These are phyloP conservation scores for Aphis gossypii DNA, from an alignment of 1,140 invertebrate genomes.

Conservation along the genomic window DNA sequence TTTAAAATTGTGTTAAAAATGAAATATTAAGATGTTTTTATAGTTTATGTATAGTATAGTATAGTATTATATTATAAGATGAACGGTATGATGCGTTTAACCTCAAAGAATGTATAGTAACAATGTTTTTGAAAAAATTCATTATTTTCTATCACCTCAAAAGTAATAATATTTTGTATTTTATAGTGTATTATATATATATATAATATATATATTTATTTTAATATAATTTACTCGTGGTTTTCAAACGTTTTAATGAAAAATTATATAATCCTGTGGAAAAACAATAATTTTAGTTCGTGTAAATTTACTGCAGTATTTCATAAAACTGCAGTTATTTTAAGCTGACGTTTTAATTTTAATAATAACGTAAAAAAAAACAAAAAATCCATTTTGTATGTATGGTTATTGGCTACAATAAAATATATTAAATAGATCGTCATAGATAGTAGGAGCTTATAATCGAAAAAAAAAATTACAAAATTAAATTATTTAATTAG, in stretches of 20 bases:
- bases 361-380: neutral
- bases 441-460: neutral
- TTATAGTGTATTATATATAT: neutral
- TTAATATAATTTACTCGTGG: conserved; percentile 4
- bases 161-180: neutral
- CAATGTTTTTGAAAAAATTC: neutral
- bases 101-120: neutral
- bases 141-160: neutral
- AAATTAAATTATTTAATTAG: neutral
- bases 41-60: no score
- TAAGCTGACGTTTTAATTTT: neutral
- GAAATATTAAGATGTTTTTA: neutral
- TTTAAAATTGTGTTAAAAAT: conserved; percentile 35
- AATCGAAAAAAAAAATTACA: neutral
- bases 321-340: neutral
- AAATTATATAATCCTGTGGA: neutral
- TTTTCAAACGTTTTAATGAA: neutral
- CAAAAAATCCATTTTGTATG: neutral
- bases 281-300: neutral
- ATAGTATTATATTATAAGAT: neutral
- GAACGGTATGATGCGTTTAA: neutral
- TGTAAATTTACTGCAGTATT: neutral
- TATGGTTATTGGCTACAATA: neutral
- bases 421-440: neutral
- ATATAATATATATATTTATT: neutral